phyloP scores from a whole-genome alignment of 2,888 invertebrate genomes.

The Ctenicera cuprea region DNA sequence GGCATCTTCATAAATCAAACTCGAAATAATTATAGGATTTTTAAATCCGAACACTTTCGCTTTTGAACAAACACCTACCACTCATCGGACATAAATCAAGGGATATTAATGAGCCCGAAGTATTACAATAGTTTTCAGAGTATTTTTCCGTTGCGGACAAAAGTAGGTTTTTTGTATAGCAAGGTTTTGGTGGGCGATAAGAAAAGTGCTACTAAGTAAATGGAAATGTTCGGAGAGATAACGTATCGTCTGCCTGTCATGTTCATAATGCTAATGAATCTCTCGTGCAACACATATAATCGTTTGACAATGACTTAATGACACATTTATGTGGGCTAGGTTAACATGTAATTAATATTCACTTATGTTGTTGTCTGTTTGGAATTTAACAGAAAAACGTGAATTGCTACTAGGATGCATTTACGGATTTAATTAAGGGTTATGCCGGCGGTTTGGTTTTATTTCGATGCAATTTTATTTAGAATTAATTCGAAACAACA shows the following conservation, averaged over 20 bases:
- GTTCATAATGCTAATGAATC: constrained; percentile 47
- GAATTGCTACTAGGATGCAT: too few species aligned
- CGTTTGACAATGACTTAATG: constrained; percentile 61
- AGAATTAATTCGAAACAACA: too few species aligned
- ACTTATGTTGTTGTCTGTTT: background rate
- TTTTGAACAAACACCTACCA: constrained; percentile 32
- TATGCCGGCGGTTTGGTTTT: too few species aligned
- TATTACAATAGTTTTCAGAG: constrained; percentile 10
- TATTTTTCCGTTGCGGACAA: background rate
- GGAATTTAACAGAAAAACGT: background rate
- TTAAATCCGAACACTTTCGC: constrained; percentile 35
- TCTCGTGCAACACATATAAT: constrained; percentile 47
- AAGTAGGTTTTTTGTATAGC: constrained; percentile 10
- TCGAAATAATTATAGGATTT: constrained; percentile 21
- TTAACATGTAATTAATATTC: constrained; percentile 26
- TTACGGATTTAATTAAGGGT: too few species aligned
- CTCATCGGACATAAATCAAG: constrained; percentile 7
- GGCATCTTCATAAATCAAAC: constrained; percentile 37
- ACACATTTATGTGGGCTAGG: constrained; percentile 57
- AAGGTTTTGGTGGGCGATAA: constrained; percentile 28
- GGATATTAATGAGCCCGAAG: constrained; percentile 10
- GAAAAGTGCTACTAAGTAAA: constrained; percentile 28
- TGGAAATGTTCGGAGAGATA: constrained; percentile 32
- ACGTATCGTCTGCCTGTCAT: constrained; percentile 46
- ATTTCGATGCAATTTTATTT: too few species aligned